A percentile compares a stretch with the other conserved stretches of the same genome.
Conservation (phyloP, 2,113 vertebrate genomes). For the human (Homo sapiens) region DNA sequence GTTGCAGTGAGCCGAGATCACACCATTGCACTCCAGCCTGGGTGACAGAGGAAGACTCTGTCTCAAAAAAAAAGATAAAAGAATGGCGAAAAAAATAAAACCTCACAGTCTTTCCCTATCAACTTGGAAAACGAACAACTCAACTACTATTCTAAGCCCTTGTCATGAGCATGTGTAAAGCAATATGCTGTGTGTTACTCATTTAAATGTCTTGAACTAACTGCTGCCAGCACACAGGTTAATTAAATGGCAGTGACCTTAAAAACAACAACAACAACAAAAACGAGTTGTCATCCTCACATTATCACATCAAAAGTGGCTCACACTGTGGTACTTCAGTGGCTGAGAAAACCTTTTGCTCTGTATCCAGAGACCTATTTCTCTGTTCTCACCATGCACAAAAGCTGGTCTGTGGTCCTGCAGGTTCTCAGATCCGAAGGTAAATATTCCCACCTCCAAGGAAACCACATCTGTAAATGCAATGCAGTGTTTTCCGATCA, state of each 20-base stretch:
- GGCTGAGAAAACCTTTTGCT: background rate
- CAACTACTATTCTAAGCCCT: background rate
- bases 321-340: background rate
- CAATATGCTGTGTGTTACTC: background rate
- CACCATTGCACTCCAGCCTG: too few relatives aligned
- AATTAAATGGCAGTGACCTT: conserved; percentile 62
- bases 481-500: background rate
- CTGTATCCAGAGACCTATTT: background rate
- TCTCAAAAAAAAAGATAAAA: too few relatives aligned
- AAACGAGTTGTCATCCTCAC: background rate
- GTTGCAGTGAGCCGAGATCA: too few relatives aligned
- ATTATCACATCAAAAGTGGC: conserved; percentile 47
- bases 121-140: background rate
- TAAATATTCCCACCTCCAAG: conserved; percentile 39
- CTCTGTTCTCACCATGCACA: background rate
- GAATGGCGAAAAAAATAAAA: too few relatives aligned
- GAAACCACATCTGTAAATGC: conserved; percentile 48
- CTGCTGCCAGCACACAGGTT: conserved; percentile 40
- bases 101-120: background rate
- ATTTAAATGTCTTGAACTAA: conserved; percentile 11
- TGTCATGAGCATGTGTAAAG: background rate
- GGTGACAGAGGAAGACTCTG: too few relatives aligned
- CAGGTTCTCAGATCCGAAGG: background rate
- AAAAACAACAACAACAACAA: background rate
- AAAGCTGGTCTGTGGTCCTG: background rate